Evolutionary conservation across 2,888 invertebrate species (phyloP), one percentile per base, ranked within the genome.

Genomic region (Lordiphosa andalusiaca): DNA sequence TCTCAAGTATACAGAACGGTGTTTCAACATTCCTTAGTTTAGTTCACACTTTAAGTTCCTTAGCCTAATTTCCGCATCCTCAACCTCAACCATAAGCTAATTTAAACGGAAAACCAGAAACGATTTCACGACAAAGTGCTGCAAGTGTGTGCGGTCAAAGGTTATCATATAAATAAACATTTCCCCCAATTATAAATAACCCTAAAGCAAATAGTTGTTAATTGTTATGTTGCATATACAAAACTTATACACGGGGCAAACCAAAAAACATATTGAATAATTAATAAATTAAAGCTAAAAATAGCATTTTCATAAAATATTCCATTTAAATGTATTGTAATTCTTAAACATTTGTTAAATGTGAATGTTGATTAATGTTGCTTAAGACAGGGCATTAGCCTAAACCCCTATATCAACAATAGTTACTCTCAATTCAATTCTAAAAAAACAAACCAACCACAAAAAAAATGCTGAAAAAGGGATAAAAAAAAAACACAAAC

Each of bases 281-380:
- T 30, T 30, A 42, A 49, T 36, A 25, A 53, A 41, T 49, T 47
- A 47, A 55, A 52, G 49, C 53, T 62, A 51, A 41, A 49, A 66
- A 59, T 54, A 30, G 33, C 41, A 49, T 55, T 60, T 81, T 67
- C 65, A 33, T 67, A 63, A 76, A 66, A 68, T 74, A 76, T 72
- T 70, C 48, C 63, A 70, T 62, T 69, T 54, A 41, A 60, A 60
- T 74, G 53, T 75, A 75, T 69, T 67, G 73, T 65, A 77, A 77
- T 81, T 80, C 72, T 70, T 69, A 60, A 69, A 80, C 61, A 80
- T 83, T 75, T 75, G 81, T 81, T 77, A 61, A 58, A 58, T 53
- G 49, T 65, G 55, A 54, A 49, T 52, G 71, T 73, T 71, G 40
- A 58, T 66, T 59, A 68, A 69, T 83, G 80, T 81, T 83, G 69